Evolutionary conservation across 2,113 vertebrate species (phyloP).

Genomic region (Riparia riparia): DNA sequence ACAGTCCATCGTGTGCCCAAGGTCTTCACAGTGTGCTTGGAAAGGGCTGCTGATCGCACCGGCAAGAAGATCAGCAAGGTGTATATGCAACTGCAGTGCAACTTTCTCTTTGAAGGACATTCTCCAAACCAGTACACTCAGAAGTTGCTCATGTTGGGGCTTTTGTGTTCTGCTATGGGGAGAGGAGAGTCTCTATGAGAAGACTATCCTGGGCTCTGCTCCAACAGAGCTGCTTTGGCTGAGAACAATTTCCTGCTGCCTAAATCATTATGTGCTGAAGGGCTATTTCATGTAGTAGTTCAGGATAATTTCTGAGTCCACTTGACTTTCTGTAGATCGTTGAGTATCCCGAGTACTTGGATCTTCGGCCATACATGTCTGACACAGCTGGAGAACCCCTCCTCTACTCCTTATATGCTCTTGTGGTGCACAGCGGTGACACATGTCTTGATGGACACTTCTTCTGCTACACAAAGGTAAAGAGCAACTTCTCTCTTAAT

Average conservation of each 20-base stretch:
- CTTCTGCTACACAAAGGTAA: conserved; percentile 17
- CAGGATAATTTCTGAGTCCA: not conserved
- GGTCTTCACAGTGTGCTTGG: not conserved
- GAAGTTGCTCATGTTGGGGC: not conserved
- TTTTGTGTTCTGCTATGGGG: not conserved
- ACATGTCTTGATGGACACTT: conserved; percentile 15
- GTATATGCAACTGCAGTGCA: not conserved
- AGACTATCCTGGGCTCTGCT: not conserved
- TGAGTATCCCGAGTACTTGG: not conserved
- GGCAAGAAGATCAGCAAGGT: conserved; percentile 6
- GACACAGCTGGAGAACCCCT: not conserved
- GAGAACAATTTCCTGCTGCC: not conserved
- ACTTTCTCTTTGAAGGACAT: not conserved
- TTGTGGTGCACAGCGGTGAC: not conserved
- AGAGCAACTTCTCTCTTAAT: not conserved
- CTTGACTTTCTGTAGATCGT: not conserved
- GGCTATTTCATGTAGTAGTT: not conserved
- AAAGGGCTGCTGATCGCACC: not conserved
- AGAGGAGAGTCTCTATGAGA: not conserved
- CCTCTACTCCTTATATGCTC: not conserved
- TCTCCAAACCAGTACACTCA: not conserved
- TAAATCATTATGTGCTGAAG: not conserved
- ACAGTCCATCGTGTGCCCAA: not conserved
- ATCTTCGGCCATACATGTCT: not conserved
- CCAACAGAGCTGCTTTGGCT: not conserved